Evolutionary conservation across 2,113 vertebrate genomes (phyloP), one percentile per base, ranked within the genome.

Genomic region (Hemiscyllium ocellatum): DNA sequence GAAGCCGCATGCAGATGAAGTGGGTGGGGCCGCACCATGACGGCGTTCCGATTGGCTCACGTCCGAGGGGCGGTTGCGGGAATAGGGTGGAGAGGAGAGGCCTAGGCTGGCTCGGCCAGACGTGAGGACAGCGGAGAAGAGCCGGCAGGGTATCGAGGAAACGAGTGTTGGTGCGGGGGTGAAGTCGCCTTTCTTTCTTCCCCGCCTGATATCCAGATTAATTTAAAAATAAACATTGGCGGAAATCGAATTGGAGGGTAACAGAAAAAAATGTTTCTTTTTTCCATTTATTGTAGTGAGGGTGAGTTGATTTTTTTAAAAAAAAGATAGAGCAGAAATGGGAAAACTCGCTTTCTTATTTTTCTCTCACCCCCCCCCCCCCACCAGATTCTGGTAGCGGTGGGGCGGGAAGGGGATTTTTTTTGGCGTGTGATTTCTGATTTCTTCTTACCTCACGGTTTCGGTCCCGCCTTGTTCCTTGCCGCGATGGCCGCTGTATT

Each of bases 11-110:
- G 61, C 89, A 66, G 61, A 66, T 20, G 33, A 19, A 0, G 26
- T 56, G 56, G 89, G 89, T 61, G 89, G n/a, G 89, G n/a, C 89
- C 17, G 33, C 29, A 17, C 26, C 0, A 72, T 2, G 29, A 1
- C 37, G 17, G 1, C 1, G 4, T 19, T 47, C 89, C 10, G 89
- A 93, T 93, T 93, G 61, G 89, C 89, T 22, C 33, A 19, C 33
- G 89, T n/a, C 26, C 22, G 96, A 52, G n/a, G 37, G 85, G 5
- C 29, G 87, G 95, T 29, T 22, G 56, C 56, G 96, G 95, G 96
- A 22, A 3, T 83, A 96, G 96, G 96, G 96, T 96, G 96, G 94
- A 89, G 96, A 97, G 97, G 98, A 97, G 98, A 98, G 97, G 98
- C 96, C 97, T 97, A 97, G 97, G 97, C 97, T 96, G 96, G 78